These are phyloP conservation scores for Conomelus anceps DNA, from an alignment of 2,888 invertebrate species.

Conservation along the genomic window DNA sequence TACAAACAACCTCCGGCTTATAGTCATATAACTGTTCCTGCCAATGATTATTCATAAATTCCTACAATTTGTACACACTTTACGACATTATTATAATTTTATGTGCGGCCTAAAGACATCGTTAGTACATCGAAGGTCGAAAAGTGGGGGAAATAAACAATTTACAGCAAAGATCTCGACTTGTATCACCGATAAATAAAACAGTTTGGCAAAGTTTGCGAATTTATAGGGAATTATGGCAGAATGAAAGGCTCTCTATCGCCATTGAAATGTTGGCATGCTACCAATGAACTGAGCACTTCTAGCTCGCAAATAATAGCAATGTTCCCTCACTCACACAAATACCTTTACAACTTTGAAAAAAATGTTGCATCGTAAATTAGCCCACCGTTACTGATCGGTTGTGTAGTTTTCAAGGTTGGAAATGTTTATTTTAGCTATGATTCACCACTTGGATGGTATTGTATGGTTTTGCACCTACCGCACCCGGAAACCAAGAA, in stretches of 20 bases:
- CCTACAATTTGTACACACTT: neutral
- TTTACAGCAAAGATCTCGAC: neutral
- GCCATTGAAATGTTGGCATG: neutral
- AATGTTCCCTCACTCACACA: neutral
- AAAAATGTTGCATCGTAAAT: neutral
- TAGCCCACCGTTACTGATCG: neutral
- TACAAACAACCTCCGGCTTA: neutral
- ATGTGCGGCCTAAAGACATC: neutral
- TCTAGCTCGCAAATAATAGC: neutral
- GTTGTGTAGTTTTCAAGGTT: neutral
- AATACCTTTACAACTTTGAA: neutral
- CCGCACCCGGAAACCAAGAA: too few relatives aligned
- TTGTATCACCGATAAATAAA: neutral
- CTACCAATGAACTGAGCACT: neutral
- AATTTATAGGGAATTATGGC: neutral
- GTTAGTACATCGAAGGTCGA: too few relatives aligned
- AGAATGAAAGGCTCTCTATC: neutral
- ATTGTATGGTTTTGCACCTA: too few relatives aligned
- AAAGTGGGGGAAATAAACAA: neutral
- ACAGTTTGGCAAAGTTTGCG: neutral
- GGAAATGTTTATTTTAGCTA: neutral
- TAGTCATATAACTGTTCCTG: neutral
- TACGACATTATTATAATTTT: neutral
- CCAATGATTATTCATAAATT: neutral
- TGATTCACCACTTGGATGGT: too few relatives aligned